phyloP scores from a whole-genome alignment of 1,140 invertebrate genomes.

The Drosophila navojoa region DNA sequence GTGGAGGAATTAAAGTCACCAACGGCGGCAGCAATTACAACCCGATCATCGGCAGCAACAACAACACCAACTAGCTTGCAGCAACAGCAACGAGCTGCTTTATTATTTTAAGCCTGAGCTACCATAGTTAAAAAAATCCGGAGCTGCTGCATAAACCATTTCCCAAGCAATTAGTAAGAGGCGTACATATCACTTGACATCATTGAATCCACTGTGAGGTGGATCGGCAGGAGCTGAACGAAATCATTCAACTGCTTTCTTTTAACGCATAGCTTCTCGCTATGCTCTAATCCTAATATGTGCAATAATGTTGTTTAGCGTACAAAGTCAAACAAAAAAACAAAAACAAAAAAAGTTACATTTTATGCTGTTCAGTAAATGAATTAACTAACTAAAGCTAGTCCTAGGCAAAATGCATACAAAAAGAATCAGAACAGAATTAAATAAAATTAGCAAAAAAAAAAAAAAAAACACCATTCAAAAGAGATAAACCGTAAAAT shows the following conservation, averaged over 20 bases:
- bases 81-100: slow-evolving; percentile 43
- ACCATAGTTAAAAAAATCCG: background rate
- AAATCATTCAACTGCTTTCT: slow-evolving; percentile 37
- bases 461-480: slow-evolving; percentile 18
- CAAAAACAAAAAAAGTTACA: slow-evolving; percentile 55
- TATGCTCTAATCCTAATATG: slow-evolving; percentile 65
- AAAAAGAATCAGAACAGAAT: slow-evolving; percentile 18
- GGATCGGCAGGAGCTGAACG: slow-evolving; percentile 13
- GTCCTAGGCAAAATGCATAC: slow-evolving; percentile 49
- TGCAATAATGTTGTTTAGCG: slow-evolving; percentile 72
- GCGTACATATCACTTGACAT: slow-evolving; percentile 48
- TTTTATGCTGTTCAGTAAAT: slow-evolving; percentile 73
- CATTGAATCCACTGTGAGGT: slow-evolving; percentile 10
- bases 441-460: slow-evolving; percentile 27
- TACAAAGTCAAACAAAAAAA: slow-evolving; percentile 37
- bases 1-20: slow-evolving; percentile 80
- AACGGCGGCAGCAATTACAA: slow-evolving; percentile 50
- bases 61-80: slow-evolving; percentile 43
- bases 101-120: slow-evolving; percentile 55
- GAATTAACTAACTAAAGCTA: slow-evolving; percentile 64
- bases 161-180: slow-evolving; percentile 43
- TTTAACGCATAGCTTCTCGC: slow-evolving; percentile 24
- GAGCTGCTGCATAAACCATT: slow-evolving; percentile 17
- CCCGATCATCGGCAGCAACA: slow-evolving; percentile 53
- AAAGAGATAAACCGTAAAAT: slow-evolving; percentile 49